These are phyloP conservation scores for Leptinotarsa rubiginosa DNA, from an alignment of 2,888 invertebrate genomes.

Conservation along the genomic window DNA sequence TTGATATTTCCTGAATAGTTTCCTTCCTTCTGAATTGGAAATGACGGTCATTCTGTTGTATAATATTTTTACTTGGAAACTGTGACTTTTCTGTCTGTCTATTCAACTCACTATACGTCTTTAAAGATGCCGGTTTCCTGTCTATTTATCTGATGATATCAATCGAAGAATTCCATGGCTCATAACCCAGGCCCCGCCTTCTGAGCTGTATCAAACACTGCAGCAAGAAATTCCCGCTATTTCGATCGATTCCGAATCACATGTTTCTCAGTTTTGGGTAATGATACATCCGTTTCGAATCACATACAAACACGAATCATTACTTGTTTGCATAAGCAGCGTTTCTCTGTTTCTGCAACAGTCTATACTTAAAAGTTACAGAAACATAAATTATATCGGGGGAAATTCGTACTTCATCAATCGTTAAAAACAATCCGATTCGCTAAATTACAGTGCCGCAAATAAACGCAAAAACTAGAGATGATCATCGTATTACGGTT, in stretches of 20 bases:
- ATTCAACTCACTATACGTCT: too few species aligned
- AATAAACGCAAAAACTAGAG: conserved; percentile 6
- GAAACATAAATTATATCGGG: conserved; percentile 35
- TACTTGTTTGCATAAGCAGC: conserved; percentile 26
- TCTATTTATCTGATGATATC: too few species aligned
- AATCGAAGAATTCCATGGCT: background rate
- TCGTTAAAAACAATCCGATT: conserved; percentile 34
- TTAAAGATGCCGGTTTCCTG: too few species aligned
- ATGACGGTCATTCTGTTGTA: too few species aligned
- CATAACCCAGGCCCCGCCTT: too few species aligned
- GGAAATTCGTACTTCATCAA: conserved; percentile 38
- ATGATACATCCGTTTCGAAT: conserved; percentile 5
- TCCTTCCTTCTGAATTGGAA: too few species aligned
- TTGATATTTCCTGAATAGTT: too few species aligned
- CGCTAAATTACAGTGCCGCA: conserved; percentile 33
- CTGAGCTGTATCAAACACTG: background rate
- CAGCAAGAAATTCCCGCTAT: conserved; percentile 1
- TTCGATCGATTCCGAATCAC: conserved; percentile 9
- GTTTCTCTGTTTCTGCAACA: conserved; percentile 19
- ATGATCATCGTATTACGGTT: conserved; percentile 4
- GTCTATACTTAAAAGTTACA: conserved; percentile 35
- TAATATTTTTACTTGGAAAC: too few species aligned
- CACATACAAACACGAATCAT: conserved; percentile 10
- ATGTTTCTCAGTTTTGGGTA: conserved; percentile 21
- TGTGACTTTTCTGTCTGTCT: too few species aligned